These are phyloP conservation scores for Dynastes grantii DNA, from an alignment of 2,888 invertebrate species.

Conservation along the genomic window DNA sequence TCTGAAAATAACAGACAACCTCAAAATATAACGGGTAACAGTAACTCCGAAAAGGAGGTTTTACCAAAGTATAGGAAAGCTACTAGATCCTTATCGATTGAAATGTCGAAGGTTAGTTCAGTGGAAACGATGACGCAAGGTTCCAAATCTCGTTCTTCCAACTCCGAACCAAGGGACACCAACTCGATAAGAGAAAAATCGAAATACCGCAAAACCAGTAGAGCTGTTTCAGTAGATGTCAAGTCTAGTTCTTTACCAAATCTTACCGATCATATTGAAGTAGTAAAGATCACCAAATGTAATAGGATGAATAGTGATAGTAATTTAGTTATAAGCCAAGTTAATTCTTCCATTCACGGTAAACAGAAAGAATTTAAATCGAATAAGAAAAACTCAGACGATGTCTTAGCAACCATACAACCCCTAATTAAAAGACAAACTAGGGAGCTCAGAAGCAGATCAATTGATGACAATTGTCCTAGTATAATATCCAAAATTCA, in stretches of 20 bases:
- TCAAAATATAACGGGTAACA: neutral
- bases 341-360: neutral
- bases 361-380: neutral
- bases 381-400: neutral
- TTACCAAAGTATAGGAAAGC: neutral
- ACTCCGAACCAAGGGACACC: neutral
- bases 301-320: neutral
- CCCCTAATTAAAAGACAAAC: too few species aligned
- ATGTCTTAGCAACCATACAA: neutral
- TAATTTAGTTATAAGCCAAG: neutral
- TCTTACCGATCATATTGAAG: neutral
- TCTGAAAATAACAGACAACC: too few species aligned
- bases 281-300: neutral
- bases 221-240: neutral
- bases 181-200: neutral
- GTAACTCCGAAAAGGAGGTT: neutral
- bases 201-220: neutral
- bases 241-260: neutral
- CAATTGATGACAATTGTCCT: too few species aligned
- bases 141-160: neutral
- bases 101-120: neutral
- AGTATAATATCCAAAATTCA: neutral
- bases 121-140: neutral
- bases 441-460: too few species aligned
- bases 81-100: slow-evolving; percentile 3